phyloP scores from a whole-genome alignment of 2,888 invertebrate genomes.

The Linnaemya tessellans region DNA sequence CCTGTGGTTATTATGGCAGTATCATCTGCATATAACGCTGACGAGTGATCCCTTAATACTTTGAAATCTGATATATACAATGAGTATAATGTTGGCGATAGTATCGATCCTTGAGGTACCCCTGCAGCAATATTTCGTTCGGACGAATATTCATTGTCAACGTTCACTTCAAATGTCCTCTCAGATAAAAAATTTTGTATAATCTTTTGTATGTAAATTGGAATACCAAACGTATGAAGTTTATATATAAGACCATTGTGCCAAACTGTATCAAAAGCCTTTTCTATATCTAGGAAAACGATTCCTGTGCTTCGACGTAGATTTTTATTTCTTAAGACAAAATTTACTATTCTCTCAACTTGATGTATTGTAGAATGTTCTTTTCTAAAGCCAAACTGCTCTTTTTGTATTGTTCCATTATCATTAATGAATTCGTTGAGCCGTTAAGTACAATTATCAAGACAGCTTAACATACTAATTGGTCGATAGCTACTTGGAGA shows the following conservation, averaged over 20 bases:
- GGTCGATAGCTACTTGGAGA: slow-evolving; percentile 15
- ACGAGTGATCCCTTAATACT: neutral
- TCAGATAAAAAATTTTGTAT: neutral
- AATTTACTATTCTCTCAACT: neutral
- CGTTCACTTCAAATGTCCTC: neutral
- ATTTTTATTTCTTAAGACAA: neutral
- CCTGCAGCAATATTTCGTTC: neutral
- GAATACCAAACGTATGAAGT: neutral
- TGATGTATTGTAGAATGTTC: slow-evolving; percentile 18
- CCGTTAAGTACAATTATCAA: slow-evolving; percentile 2
- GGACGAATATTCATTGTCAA: neutral
- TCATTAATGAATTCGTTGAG: neutral
- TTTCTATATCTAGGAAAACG: no score
- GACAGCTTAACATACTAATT: slow-evolving; percentile 12
- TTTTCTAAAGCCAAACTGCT: slow-evolving; percentile 17
- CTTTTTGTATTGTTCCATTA: neutral
- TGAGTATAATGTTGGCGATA: slow-evolving; percentile 7
- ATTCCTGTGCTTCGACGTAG: neutral
- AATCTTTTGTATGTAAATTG: neutral
- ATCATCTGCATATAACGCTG: slow-evolving; percentile 20
- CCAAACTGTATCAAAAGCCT: no score
- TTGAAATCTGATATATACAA: neutral
- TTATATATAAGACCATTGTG: neutral
- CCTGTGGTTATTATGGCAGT: slow-evolving; percentile 7
- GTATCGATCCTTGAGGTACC: neutral